Conservation (phyloP, 2,113 vertebrate genomes). For the Scopus umbretta region DNA sequence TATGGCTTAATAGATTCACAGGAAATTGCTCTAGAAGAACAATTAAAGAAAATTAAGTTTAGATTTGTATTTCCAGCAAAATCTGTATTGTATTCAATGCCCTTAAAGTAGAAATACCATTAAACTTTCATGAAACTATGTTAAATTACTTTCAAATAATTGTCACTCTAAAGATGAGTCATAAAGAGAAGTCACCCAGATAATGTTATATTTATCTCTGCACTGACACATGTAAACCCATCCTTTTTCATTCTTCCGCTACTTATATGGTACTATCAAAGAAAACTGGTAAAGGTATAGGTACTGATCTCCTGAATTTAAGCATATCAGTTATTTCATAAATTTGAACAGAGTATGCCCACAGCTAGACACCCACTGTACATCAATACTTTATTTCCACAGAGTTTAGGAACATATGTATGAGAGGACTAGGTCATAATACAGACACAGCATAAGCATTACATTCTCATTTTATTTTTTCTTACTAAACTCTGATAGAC, state of each 20-base stretch:
- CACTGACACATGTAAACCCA: background rate
- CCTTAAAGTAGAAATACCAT: constrained; percentile 50
- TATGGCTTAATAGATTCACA: constrained; percentile 20
- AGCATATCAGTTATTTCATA: background rate
- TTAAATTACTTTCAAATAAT: constrained; percentile 55
- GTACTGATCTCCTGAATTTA: background rate
- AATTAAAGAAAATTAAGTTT: constrained; percentile 54
- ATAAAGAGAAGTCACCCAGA: background rate
- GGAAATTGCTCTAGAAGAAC: constrained; percentile 54
- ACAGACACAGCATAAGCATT: background rate
- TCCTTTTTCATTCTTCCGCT: background rate
- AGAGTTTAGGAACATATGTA: background rate
- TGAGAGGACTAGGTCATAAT: background rate
- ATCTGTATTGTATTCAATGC: background rate
- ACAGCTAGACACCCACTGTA: background rate
- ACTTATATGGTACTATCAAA: background rate
- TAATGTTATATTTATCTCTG: background rate
- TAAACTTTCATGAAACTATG: constrained; percentile 37
- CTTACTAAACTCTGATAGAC: background rate
- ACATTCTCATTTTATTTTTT: background rate
- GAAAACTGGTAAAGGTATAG: background rate
- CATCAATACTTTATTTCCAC: background rate
- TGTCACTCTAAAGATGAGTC: constrained; percentile 49
- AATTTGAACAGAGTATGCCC: background rate
- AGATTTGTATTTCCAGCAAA: constrained; percentile 44